These are phyloP conservation scores for Seira sanloemensis DNA, from an alignment of 2,888 invertebrate species.

Conservation along the genomic window DNA sequence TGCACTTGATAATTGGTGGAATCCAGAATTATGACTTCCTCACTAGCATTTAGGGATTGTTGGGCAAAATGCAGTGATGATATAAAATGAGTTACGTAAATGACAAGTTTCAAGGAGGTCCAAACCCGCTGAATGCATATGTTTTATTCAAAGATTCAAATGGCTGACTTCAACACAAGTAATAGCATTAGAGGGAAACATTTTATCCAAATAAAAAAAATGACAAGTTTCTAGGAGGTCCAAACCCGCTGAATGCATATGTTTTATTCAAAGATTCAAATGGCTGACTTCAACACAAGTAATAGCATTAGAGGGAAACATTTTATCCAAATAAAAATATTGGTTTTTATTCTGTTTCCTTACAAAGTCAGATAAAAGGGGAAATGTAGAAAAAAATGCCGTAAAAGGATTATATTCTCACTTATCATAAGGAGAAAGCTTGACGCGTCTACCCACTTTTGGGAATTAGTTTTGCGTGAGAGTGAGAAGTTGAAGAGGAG, in stretches of 20 bases:
- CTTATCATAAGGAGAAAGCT: constrained; percentile 60
- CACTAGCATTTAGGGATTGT: too few relatives aligned
- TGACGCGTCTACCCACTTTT: constrained; percentile 55
- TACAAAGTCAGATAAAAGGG: constrained; percentile 16
- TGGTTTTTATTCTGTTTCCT: constrained; percentile 5
- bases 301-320: neutral
- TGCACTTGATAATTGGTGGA: too few relatives aligned
- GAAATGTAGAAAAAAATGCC: constrained; percentile 22
- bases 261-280: too few relatives aligned
- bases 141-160: too few relatives aligned
- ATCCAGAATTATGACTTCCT: too few relatives aligned
- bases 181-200: neutral
- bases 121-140: too few relatives aligned
- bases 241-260: too few relatives aligned
- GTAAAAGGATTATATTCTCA: constrained; percentile 60
- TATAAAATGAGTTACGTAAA: too few relatives aligned
- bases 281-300: neutral
- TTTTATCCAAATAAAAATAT: constrained; percentile 4
- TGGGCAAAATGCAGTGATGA: too few relatives aligned
- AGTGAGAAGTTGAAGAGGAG: constrained; percentile 2
- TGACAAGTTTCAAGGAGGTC: too few relatives aligned
- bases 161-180: neutral
- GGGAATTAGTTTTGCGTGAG: constrained; percentile 51
- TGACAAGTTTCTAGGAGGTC: too few relatives aligned
- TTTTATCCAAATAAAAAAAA: constrained; percentile 1